These are phyloP conservation scores for Aproaerema taeniolella DNA, from an alignment of 2,888 invertebrate genomes.

Conservation along the genomic window DNA sequence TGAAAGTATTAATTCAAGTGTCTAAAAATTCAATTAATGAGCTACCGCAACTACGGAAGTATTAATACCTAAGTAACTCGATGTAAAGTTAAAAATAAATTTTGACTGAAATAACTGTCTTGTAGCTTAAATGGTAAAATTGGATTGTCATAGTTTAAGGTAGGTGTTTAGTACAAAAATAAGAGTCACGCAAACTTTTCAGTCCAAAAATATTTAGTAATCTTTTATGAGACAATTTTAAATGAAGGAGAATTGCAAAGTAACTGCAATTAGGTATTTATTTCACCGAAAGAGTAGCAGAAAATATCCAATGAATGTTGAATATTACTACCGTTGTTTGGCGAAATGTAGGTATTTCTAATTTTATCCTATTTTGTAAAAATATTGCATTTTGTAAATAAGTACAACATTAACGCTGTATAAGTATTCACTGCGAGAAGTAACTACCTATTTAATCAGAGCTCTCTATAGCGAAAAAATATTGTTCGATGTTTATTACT, in stretches of 20 bases:
- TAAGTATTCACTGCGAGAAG: conserved; percentile 8
- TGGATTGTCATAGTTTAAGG: conserved; percentile 58
- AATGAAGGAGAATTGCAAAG: neutral
- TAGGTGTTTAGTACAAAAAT: conserved; percentile 73
- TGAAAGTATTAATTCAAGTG: conserved; percentile 22
- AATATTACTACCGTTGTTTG: conserved; percentile 11
- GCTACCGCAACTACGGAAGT: conserved; percentile 19
- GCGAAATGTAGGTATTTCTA: conserved; percentile 30
- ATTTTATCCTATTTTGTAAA: conserved; percentile 45
- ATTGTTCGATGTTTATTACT: no score
- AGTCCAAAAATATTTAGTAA: conserved; percentile 8
- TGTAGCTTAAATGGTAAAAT: conserved; percentile 69
- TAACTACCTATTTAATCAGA: no score
- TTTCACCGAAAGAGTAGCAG: neutral
- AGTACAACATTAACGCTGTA: conserved; percentile 61
- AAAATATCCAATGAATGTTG: neutral
- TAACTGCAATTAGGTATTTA: neutral
- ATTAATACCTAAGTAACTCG: conserved; percentile 30
- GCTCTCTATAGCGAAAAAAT: no score
- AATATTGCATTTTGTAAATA: conserved; percentile 74
- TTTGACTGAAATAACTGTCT: conserved; percentile 74
- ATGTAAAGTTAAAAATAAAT: conserved; percentile 58
- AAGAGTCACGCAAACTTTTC: conserved; percentile 1
- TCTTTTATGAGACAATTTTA: neutral
- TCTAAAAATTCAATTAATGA: neutral